Evolutionary conservation across 2,113 vertebrate species (phyloP).

Genomic region (Nyctereutes procyonoides): DNA sequence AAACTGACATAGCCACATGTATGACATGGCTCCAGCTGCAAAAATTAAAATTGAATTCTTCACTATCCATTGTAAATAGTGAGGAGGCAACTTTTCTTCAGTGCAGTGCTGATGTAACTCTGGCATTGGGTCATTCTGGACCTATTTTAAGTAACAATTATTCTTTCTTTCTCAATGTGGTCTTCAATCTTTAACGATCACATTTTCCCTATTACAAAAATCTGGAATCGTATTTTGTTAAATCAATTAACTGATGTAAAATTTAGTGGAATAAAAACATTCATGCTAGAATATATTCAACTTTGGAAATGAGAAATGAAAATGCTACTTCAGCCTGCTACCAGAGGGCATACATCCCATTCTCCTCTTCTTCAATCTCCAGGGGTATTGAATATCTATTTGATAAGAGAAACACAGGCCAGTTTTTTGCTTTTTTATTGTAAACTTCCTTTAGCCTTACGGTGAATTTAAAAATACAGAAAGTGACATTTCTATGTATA

Average conservation of each 20-base stretch:
- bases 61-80: not conserved
- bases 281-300: not conserved
- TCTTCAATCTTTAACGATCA: constrained; percentile 49
- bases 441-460: not conserved
- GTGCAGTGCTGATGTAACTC: not conserved
- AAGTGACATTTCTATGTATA: not conserved
- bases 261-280: constrained; percentile 6
- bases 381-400: not conserved
- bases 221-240: constrained; percentile 33
- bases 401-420: constrained; percentile 6
- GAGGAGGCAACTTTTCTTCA: not conserved
- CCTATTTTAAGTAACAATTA: constrained; percentile 47
- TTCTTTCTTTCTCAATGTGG: not conserved
- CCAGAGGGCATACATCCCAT: not conserved
- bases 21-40: not conserved
- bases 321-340: not conserved
- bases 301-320: not conserved
- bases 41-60: constrained; percentile 40
- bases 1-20: not conserved
- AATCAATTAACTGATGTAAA: constrained; percentile 17
- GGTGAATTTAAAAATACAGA: not conserved
- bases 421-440: not conserved
- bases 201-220: constrained; percentile 19
- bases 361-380: not conserved
- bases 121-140: not conserved